These are phyloP conservation scores for Ctenopoma multispine DNA, from an alignment of 2,797 vertebrate species.

Conservation along the genomic window DNA sequence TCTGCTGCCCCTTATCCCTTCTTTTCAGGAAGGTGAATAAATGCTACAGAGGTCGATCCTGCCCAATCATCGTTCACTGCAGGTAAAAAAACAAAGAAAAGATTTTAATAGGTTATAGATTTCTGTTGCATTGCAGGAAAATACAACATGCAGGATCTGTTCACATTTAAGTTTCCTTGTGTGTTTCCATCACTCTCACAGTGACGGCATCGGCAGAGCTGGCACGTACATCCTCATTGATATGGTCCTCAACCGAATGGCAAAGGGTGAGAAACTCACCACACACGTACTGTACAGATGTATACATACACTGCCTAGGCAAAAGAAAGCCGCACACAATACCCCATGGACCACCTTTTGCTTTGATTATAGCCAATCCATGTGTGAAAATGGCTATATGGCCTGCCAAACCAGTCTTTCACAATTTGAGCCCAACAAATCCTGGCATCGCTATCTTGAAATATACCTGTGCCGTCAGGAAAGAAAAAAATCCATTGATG, in stretches of 20 bases:
- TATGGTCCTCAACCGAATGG: constrained; percentile 99
- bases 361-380: too few relatives aligned
- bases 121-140: not conserved
- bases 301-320: too few relatives aligned
- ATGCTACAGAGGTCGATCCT: constrained; percentile 97
- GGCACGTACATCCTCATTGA: constrained; percentile 96
- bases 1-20: constrained; percentile 47
- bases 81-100: constrained; percentile 83
- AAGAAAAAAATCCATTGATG: too few relatives aligned
- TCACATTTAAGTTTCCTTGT: not conserved
- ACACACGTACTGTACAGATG: not conserved
- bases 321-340: too few relatives aligned
- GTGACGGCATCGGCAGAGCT: constrained; percentile 92
- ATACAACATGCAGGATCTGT: not conserved
- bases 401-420: too few relatives aligned
- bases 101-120: not conserved
- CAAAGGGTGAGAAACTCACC: constrained; percentile 87
- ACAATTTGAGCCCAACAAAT: too few relatives aligned
- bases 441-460: too few relatives aligned
- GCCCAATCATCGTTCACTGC: constrained; percentile 98
- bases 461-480: too few relatives aligned
- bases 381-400: too few relatives aligned
- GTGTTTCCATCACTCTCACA: constrained; percentile 64
- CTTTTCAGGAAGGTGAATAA: constrained; percentile 97
- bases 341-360: too few relatives aligned